Conservation (phyloP, 2,113 vertebrate genomes). For the Vombatus ursinus region DNA sequence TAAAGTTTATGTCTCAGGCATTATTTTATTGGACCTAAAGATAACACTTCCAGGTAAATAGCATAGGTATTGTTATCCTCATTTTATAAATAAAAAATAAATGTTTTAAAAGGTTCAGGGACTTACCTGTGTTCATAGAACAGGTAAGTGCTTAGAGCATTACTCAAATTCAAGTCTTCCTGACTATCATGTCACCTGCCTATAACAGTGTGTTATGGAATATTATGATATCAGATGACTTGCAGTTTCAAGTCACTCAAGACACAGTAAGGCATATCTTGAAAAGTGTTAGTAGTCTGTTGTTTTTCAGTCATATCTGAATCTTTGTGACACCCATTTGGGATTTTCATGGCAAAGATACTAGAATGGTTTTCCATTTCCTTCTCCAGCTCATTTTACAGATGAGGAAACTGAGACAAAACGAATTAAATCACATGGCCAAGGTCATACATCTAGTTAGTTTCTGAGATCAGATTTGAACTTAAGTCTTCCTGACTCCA, state of each 20-base stretch:
- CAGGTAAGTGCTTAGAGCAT: not conserved
- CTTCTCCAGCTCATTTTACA: not conserved
- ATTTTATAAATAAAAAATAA: not conserved
- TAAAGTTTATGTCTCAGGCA: not conserved
- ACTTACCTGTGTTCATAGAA: not conserved
- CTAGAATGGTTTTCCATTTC: not conserved
- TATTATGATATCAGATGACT: not conserved
- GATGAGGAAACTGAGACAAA: too few relatives aligned
- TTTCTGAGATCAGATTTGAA: too few relatives aligned
- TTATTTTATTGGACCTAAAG: not conserved
- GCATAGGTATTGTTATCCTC: not conserved
- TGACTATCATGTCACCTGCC: not conserved
- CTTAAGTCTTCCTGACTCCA: too few relatives aligned
- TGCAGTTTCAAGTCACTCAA: not conserved
- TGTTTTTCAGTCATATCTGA: not conserved
- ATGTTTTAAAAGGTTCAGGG: not conserved
- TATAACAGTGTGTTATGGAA: not conserved
- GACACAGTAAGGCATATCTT: not conserved
- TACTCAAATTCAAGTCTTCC: not conserved
- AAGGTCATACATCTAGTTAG: too few relatives aligned
- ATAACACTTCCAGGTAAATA: not conserved
- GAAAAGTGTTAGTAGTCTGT: not conserved
- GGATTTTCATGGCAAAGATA: not conserved
- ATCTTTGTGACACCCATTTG: not conserved
- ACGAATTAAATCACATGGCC: not conserved